phyloP scores from a whole-genome alignment of 35 echinoderm and acorn worm genomes.

The Hemicentrotus pulcherrimus region DNA sequence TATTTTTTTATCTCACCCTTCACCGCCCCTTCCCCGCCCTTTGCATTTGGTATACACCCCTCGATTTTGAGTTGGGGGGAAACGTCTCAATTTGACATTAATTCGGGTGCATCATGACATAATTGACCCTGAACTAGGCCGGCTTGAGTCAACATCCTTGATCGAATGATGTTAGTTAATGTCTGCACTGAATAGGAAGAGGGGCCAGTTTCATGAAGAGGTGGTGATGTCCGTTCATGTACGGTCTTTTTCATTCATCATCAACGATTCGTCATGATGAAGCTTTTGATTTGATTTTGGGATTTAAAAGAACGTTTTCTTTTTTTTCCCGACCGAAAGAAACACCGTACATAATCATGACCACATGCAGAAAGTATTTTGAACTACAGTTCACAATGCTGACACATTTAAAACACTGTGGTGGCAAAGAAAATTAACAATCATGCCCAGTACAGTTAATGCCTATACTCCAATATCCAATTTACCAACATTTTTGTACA shows the following conservation, averaged over 20 bases:
- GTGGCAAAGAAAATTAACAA: neutral
- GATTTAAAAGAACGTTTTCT: neutral
- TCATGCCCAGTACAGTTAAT: neutral
- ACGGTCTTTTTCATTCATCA: too few species aligned
- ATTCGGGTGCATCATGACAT: neutral
- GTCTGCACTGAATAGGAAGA: neutral
- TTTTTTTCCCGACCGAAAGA: neutral
- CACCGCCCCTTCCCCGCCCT: neutral
- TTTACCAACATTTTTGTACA: too few species aligned
- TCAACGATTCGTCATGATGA: neutral
- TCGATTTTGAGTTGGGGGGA: neutral
- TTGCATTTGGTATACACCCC: neutral
- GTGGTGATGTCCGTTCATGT: neutral
- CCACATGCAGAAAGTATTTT: neutral
- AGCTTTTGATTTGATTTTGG: neutral
- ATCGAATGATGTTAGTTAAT: neutral
- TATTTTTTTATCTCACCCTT: neutral
- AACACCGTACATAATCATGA: neutral
- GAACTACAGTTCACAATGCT: neutral
- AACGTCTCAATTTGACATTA: neutral
- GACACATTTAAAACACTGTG: neutral
- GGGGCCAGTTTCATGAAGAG: neutral
- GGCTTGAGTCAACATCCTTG: neutral
- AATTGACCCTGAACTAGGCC: neutral
- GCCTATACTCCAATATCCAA: too few species aligned